Evolutionary conservation across 2,113 vertebrate genomes (phyloP).

Genomic region (Melierax canorus): DNA sequence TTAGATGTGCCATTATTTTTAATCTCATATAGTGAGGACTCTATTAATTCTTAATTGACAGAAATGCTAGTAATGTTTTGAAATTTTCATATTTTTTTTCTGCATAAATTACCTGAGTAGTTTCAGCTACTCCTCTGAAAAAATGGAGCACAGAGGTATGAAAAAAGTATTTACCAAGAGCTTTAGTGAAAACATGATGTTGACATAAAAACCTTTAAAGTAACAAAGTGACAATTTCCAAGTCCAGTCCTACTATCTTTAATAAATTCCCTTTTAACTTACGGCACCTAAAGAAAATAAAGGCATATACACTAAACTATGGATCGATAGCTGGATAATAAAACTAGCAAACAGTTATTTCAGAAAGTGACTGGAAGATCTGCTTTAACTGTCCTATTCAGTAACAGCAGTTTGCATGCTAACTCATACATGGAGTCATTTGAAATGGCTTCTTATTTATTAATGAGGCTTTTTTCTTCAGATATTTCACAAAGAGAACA

Average conservation of each 20-base stretch:
- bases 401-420: background rate
- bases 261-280: background rate
- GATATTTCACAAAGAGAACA: background rate
- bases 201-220: background rate
- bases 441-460: constrained; percentile 51
- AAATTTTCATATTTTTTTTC: background rate
- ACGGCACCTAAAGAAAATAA: background rate
- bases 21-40: background rate
- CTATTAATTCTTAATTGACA: background rate
- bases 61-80: background rate
- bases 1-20: background rate
- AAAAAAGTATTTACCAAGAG: background rate
- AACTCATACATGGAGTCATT: background rate
- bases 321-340: background rate
- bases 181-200: background rate
- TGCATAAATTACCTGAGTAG: background rate
- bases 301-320: background rate
- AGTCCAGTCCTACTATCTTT: background rate
- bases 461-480: constrained; percentile 24
- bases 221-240: background rate
- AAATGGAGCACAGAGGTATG: background rate
- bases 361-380: background rate
- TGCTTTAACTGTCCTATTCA: background rate
- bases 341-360: constrained; percentile 1
- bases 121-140: background rate